These are phyloP conservation scores for Zootermopsis nevadensis DNA, from an alignment of 2,888 invertebrate species.

Conservation along the genomic window DNA sequence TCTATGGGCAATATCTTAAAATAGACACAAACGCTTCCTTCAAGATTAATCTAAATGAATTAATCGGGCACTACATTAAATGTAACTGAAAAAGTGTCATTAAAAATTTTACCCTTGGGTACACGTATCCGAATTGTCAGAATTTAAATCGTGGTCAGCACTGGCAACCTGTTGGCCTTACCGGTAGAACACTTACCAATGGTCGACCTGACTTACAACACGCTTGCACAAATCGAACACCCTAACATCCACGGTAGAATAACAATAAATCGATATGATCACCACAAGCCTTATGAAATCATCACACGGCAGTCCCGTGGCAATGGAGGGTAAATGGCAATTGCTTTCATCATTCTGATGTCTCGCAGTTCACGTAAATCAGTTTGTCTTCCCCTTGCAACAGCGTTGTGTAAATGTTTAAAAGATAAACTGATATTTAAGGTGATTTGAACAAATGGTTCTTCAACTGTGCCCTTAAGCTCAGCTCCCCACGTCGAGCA, in stretches of 20 bases:
- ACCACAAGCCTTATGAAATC: no score
- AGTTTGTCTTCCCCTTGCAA: background rate
- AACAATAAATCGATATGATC: slow-evolving; percentile 6
- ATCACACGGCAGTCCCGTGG: background rate
- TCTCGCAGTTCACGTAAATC: background rate
- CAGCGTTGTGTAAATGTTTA: slow-evolving; percentile 12
- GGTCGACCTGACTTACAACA: background rate
- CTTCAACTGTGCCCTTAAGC: slow-evolving; percentile 17
- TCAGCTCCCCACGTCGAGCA: background rate
- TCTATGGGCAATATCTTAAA: no score
- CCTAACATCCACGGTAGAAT: background rate
- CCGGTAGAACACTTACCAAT: no score
- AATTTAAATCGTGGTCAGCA: no score
- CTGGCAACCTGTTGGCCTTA: no score
- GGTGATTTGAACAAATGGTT: slow-evolving; percentile 26
- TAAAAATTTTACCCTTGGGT: no score
- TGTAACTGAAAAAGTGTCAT: no score
- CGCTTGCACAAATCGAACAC: background rate
- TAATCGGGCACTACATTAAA: no score
- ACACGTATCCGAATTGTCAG: no score
- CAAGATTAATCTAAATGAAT: no score
- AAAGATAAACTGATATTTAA: slow-evolving; percentile 29
- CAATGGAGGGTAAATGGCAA: background rate
- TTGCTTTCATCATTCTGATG: background rate
- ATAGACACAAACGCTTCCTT: no score